Evolutionary conservation across 2,797 vertebrate genomes (phyloP), one percentile per base, ranked within the genome.

Genomic region (Clarias pachynema): DNA sequence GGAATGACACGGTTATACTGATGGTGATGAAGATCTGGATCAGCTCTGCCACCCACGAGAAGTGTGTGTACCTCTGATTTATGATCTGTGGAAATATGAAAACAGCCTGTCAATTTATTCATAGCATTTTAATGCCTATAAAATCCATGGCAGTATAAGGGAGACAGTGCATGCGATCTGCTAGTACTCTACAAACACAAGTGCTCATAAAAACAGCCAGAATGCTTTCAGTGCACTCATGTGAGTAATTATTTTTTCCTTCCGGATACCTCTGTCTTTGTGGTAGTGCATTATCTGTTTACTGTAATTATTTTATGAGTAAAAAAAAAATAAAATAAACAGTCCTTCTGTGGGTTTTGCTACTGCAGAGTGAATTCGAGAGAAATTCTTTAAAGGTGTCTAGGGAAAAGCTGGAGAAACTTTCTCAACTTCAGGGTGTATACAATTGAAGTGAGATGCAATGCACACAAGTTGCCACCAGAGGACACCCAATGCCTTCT

Each of bases 21-120:
- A 94, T 89, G 91, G 93, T 92, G 56, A 94, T 94, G 62, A 94
- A 95, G 80, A 94, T 91, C 91, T 95, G 93, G 88, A 95, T 94
- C 74, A 94, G 90, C 88, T 91, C 77, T 5, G 93, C 93, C 90
- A 95, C 92, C 93, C 93, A 94, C 63, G 91, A 91, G 88, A 93
- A 94, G 7, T 84, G 80, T 4, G 79, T 88, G 91, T 95, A 92
- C 78, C 86, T 91, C 86, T 93, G 91, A 86, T 86, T 91, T 81
- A 95, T 94, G 72, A 95, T 94, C 93, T 95, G 86, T 75, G 86
- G 62, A 91, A 88, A 86, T 69, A 80, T 60, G 79, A 18, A 80
- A 80, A 44, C 78, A 31, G 40, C 15, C 57, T 34, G 53, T 40
- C 75, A 65, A 59, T 86, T 83, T 68, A 86, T 83, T 83, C 62